Percentiles rank a stretch among this genome's conserved stretches.
Evolutionary conservation across 2,113 vertebrate species (phyloP).

Genomic region (Pluvianellus socialis): DNA sequence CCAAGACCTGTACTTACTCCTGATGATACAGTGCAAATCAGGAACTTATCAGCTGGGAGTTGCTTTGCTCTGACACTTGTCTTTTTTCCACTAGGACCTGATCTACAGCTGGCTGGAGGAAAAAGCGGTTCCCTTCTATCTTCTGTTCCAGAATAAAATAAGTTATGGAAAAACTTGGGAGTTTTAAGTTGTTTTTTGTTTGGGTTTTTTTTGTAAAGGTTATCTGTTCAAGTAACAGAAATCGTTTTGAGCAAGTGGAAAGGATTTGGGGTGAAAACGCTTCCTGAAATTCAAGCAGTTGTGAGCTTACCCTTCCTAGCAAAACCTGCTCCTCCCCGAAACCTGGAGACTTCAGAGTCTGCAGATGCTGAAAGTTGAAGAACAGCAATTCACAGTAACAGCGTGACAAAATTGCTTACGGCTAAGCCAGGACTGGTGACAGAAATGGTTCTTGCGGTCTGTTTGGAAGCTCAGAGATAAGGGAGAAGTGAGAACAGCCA

Average conservation of each 20-base stretch:
- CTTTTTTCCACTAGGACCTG: not conserved
- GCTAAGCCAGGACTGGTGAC: not conserved
- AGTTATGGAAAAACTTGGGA: not conserved
- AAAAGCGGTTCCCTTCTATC: not conserved
- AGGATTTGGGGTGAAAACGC: not conserved
- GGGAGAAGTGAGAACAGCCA: not conserved
- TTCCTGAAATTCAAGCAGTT: not conserved
- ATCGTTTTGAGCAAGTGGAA: not conserved
- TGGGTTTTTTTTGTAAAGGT: not conserved
- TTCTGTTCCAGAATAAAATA: constrained; percentile 4
- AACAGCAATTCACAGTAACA: not conserved
- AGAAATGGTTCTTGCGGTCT: not conserved
- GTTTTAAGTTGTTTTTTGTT: not conserved
- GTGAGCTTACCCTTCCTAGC: not conserved
- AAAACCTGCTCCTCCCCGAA: not conserved
- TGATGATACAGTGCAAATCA: not conserved
- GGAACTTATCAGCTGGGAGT: not conserved
- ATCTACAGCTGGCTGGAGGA: not conserved
- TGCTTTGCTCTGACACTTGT: not conserved
- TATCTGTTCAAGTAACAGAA: not conserved
- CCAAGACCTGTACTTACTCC: not conserved
- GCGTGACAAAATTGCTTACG: not conserved
- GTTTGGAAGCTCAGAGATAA: not conserved
- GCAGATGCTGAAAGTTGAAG: not conserved
- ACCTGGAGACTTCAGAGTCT: not conserved